Percentiles rank a stretch among this genome's conserved stretches.
These are phyloP conservation scores for Pediacus dermestoides DNA, from an alignment of 2,888 invertebrate species.

Conservation along the genomic window DNA sequence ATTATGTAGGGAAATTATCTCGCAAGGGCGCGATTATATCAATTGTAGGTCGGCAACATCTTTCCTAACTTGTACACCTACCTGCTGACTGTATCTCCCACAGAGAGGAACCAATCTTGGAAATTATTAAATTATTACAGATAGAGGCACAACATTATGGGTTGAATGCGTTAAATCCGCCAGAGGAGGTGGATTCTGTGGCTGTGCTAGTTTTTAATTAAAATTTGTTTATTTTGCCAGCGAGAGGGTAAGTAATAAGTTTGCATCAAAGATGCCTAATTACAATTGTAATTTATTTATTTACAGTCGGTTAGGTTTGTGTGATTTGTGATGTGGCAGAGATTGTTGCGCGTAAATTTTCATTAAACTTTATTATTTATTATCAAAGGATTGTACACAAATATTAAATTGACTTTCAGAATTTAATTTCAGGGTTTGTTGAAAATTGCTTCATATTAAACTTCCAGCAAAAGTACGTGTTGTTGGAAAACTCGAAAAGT, in stretches of 20 bases:
- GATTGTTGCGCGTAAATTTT: too few relatives aligned
- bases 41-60: conserved; percentile 20
- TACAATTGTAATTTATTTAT: too few relatives aligned
- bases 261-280: background rate
- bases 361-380: too few relatives aligned
- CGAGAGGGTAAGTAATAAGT: background rate
- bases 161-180: background rate
- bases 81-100: conserved; percentile 2
- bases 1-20: conserved; percentile 43
- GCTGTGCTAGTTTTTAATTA: conserved; percentile 10
- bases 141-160: conserved; percentile 1
- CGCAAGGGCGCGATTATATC: conserved; percentile 39
- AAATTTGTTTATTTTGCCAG: background rate
- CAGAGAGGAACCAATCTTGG: conserved; percentile 5
- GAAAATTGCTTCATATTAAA: too few relatives aligned
- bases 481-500: too few relatives aligned
- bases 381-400: too few relatives aligned
- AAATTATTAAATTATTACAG: conserved; percentile 12
- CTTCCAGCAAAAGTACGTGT: too few relatives aligned
- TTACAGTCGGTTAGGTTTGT: too few relatives aligned
- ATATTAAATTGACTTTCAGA: too few relatives aligned
- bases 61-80: conserved; percentile 5
- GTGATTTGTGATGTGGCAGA: too few relatives aligned
- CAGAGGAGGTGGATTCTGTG: conserved; percentile 2
- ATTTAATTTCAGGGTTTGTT: too few relatives aligned